phyloP scores from a whole-genome alignment of 2,797 vertebrate genomes.

The Rhinophrynus dorsalis region DNA sequence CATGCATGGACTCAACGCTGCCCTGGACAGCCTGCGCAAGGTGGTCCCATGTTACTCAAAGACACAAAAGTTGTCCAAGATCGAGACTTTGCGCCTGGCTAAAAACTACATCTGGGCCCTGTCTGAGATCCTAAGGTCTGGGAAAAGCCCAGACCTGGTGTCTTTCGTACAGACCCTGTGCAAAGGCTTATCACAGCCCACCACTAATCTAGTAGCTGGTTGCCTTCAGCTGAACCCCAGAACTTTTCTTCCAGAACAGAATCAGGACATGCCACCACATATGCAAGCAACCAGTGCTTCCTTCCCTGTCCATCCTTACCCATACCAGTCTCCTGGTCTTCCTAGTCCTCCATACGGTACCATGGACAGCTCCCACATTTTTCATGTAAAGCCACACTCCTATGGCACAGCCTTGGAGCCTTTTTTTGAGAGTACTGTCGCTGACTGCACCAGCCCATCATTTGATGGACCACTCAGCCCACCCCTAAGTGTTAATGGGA shows the following conservation, averaged over 20 bases:
- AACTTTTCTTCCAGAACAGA: slow-evolving; percentile 95
- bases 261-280: slow-evolving; percentile 81
- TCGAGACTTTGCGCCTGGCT: slow-evolving; percentile 92
- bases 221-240: slow-evolving; percentile 95
- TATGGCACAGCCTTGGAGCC: slow-evolving; percentile 87
- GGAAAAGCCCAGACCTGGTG: slow-evolving; percentile 93
- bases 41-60: slow-evolving; percentile 99
- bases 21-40: slow-evolving; percentile 94
- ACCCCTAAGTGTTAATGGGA: slow-evolving; percentile 94
- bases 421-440: slow-evolving; percentile 88
- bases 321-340: slow-evolving; percentile 91
- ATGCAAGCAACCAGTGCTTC: slow-evolving; percentile 75
- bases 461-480: slow-evolving; percentile 96
- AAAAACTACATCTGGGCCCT: slow-evolving; percentile 99
- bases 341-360: slow-evolving; percentile 95
- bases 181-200: slow-evolving; percentile 95
- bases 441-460: slow-evolving; percentile 81
- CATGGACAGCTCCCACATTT: slow-evolving; percentile 95
- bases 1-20: slow-evolving; percentile 97
- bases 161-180: slow-evolving; percentile 96
- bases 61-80: slow-evolving; percentile 97
- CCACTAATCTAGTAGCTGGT: slow-evolving; percentile 94
- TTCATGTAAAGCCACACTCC: slow-evolving; percentile 89
- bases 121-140: slow-evolving; percentile 90
- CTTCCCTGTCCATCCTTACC: slow-evolving; percentile 81